Evolutionary conservation across 1,140 invertebrate species (phyloP).

Genomic region (Lordiphosa clarofinis): DNA sequence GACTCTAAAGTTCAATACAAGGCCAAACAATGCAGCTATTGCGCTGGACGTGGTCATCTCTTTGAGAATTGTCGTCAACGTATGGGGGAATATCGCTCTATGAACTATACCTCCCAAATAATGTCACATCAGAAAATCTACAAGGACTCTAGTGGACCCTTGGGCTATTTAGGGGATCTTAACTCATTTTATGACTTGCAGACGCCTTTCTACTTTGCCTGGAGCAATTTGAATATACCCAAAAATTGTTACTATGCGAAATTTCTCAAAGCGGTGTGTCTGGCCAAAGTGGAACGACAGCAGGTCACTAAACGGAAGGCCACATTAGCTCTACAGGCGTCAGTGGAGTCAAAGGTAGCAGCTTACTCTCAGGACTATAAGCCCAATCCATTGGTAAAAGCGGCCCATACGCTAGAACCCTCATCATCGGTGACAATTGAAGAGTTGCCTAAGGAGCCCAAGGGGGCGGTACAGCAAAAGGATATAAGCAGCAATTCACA

Average conservation of each 20-base stretch:
- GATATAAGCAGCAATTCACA: slow-evolving; percentile 29
- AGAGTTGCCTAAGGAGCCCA: neutral
- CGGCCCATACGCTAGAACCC: slow-evolving; percentile 4
- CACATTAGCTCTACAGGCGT: neutral
- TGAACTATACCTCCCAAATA: slow-evolving; percentile 37
- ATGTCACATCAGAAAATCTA: slow-evolving; percentile 67
- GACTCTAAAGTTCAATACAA: slow-evolving; percentile 76
- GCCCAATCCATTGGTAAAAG: slow-evolving; percentile 43
- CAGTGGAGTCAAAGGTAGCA: slow-evolving; percentile 7
- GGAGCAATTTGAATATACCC: slow-evolving; percentile 38
- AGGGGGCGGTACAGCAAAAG: slow-evolving; percentile 28
- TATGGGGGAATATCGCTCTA: slow-evolving; percentile 47
- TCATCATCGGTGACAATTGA: no score
- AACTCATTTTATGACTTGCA: slow-evolving; percentile 27
- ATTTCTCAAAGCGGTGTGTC: slow-evolving; percentile 48
- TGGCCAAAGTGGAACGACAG: slow-evolving; percentile 13
- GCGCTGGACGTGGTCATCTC: slow-evolving; percentile 83
- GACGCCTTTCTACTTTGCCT: slow-evolving; percentile 49
- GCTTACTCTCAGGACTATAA: slow-evolving; percentile 35
- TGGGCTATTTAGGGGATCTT: slow-evolving; percentile 16
- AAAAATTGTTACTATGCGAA: slow-evolving; percentile 55
- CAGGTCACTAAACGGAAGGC: slow-evolving; percentile 14
- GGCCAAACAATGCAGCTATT: slow-evolving; percentile 83
- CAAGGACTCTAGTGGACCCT: slow-evolving; percentile 38
- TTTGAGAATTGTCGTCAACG: slow-evolving; percentile 81